phyloP scores from a whole-genome alignment of 2,797 vertebrate species.

The Chaenodraco wilsoni region DNA sequence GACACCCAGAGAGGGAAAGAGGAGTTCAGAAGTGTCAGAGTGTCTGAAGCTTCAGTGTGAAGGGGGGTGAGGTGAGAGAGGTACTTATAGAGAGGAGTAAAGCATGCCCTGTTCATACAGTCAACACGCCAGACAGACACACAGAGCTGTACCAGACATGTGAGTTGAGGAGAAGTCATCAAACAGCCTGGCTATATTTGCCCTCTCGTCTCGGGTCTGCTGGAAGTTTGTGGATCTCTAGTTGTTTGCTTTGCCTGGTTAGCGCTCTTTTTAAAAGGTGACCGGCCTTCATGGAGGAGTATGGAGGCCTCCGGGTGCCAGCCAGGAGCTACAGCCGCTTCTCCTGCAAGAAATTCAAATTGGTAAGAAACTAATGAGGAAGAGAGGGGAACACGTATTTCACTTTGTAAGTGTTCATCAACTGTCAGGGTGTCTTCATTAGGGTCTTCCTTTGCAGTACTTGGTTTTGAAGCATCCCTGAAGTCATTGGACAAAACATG shows the following conservation, averaged over 20 bases:
- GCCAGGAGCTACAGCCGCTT: slow-evolving; percentile 86
- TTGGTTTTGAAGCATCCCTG: neutral
- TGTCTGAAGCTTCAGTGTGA: slow-evolving; percentile 42
- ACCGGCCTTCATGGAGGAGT: slow-evolving; percentile 80
- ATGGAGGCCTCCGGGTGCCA: slow-evolving; percentile 80
- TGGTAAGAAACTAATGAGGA: slow-evolving; percentile 82
- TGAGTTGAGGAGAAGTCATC: slow-evolving; percentile 33
- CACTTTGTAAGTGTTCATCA: too few species aligned
- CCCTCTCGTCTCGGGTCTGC: slow-evolving; percentile 40
- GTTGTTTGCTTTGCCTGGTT: neutral
- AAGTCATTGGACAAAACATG: neutral
- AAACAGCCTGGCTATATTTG: slow-evolving; percentile 85
- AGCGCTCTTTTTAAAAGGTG: slow-evolving; percentile 7
- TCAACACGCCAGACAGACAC: slow-evolving; percentile 7
- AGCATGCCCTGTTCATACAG: slow-evolving; percentile 30
- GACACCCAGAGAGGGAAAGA: slow-evolving; percentile 43
- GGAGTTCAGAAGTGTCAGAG: slow-evolving; percentile 33
- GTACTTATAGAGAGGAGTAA: slow-evolving; percentile 21
- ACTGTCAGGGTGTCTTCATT: neutral
- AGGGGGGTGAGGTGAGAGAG: slow-evolving; percentile 33
- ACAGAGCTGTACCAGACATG: slow-evolving; percentile 26
- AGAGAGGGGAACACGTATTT: neutral
- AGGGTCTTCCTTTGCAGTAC: neutral
- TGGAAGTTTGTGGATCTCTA: slow-evolving; percentile 24
- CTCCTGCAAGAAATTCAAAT: slow-evolving; percentile 89